Evolutionary conservation across 1,140 invertebrate species (phyloP).

Genomic region (Drosophila ananassae): DNA sequence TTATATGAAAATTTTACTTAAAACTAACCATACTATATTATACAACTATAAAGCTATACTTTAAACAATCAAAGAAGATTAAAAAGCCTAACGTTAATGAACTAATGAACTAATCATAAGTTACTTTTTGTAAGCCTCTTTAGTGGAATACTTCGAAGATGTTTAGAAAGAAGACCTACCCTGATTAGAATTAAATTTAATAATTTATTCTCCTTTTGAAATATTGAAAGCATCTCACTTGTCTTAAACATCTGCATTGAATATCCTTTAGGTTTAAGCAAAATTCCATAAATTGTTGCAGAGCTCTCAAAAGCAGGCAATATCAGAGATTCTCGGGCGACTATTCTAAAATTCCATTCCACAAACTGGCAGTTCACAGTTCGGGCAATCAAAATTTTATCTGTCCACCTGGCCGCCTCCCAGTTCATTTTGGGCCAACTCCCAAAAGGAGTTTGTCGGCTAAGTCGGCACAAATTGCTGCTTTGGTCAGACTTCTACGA

Average conservation of each 20-base stretch:
- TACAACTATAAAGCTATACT: neutral
- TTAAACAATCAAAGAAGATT: neutral
- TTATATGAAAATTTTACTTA: no score
- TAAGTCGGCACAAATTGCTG: slow-evolving; percentile 67
- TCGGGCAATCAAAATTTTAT: slow-evolving; percentile 24
- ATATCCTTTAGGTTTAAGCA: neutral
- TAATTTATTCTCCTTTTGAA: no score
- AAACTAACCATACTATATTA: no score
- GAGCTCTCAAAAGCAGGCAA: neutral
- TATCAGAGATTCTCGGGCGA: slow-evolving; percentile 13
- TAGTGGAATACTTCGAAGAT: no score
- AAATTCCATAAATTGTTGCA: slow-evolving; percentile 12
- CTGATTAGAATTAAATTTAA: no score
- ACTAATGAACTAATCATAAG: no score
- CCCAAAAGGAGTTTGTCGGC: slow-evolving; percentile 16
- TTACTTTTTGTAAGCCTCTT: no score
- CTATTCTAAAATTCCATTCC: slow-evolving; percentile 4
- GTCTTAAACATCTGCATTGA: neutral
- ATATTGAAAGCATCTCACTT: no score
- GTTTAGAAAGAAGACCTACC: no score
- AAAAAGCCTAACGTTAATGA: neutral
- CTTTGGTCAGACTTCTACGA: slow-evolving; percentile 47
- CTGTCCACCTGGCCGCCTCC: slow-evolving; percentile 12
- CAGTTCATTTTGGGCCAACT: slow-evolving; percentile 9
- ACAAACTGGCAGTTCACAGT: slow-evolving; percentile 18